Evolutionary conservation across 2,888 invertebrate species (phyloP).

Genomic region (Netelia inedita): DNA sequence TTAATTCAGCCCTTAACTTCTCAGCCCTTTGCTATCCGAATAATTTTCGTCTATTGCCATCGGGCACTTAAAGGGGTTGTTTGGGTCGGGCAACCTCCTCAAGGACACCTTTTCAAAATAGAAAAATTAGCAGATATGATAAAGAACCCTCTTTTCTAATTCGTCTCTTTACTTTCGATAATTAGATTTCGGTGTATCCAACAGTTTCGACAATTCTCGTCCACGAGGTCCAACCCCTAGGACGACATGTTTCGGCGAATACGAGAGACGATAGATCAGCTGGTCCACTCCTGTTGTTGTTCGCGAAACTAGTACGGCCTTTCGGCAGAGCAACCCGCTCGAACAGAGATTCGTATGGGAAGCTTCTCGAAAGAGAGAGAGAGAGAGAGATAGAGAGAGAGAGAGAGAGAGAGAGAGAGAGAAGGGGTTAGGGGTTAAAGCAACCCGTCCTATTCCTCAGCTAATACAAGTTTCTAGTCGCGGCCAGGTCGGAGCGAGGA

Average conservation of each 20-base stretch:
- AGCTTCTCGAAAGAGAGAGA: background rate
- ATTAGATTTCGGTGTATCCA: background rate
- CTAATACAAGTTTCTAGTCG: constrained; percentile 22
- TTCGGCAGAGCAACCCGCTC: constrained; percentile 68
- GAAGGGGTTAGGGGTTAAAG: constrained; percentile 61
- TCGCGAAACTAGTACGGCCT: constrained; percentile 59
- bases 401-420: too few relatives aligned
- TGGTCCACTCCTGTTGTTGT: constrained; percentile 21
- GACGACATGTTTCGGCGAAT: constrained; percentile 67
- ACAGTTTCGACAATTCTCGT: constrained; percentile 16
- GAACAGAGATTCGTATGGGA: constrained; percentile 44
- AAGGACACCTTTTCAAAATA: too few relatives aligned
- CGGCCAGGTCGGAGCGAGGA: constrained; percentile 7
- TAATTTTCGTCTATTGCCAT: too few relatives aligned
- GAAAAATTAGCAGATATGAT: too few relatives aligned
- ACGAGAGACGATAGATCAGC: constrained; percentile 74
- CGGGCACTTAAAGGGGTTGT: too few relatives aligned
- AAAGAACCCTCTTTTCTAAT: too few relatives aligned
- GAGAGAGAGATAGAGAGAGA: too few relatives aligned
- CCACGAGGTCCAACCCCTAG: constrained; percentile 46
- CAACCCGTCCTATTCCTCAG: constrained; percentile 73
- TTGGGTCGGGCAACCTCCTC: too few relatives aligned
- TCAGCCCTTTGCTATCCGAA: too few relatives aligned
- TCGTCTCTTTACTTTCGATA: too few relatives aligned
- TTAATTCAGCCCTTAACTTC: too few relatives aligned